A percentile compares a stretch with the other conserved stretches of the same genome.
These are phyloP conservation scores for Abrostola triplasia DNA, from an alignment of 2,888 invertebrate genomes.

Conservation along the genomic window DNA sequence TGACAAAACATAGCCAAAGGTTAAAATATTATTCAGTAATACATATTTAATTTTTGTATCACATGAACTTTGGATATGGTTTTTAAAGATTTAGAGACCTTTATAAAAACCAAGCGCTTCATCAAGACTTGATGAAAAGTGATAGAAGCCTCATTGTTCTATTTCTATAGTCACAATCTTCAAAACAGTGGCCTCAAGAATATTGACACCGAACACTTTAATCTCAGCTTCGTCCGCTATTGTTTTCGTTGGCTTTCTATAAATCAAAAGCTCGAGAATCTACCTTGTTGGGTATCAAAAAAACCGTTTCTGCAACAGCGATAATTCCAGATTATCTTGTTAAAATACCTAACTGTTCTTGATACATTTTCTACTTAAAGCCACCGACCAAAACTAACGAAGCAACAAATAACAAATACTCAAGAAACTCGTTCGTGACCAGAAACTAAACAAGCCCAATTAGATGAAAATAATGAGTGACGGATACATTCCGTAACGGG, in stretches of 20 bases:
- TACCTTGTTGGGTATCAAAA: background rate
- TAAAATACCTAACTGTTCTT: background rate
- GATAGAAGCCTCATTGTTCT: too few species aligned
- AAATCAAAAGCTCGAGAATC: constrained; percentile 7
- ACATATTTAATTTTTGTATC: too few species aligned
- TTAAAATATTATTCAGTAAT: too few species aligned
- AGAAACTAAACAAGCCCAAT: constrained; percentile 47
- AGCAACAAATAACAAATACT: constrained; percentile 16
- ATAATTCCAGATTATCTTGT: background rate
- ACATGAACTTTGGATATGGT: too few species aligned
- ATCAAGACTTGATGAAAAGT: too few species aligned
- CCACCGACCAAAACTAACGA: constrained; percentile 39
- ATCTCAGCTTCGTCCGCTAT: constrained; percentile 7
- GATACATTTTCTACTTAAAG: background rate
- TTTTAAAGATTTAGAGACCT: too few species aligned
- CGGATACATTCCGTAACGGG: constrained; percentile 14
- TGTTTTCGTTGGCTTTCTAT: constrained; percentile 26
- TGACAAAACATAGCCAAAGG: too few species aligned
- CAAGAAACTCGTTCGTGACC: constrained; percentile 47
- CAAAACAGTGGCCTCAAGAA: too few species aligned
- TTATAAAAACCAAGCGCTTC: too few species aligned
- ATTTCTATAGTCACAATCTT: too few species aligned
- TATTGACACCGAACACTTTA: too few species aligned
- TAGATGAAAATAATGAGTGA: constrained; percentile 34
- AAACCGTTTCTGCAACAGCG: background rate